These are phyloP conservation scores for Sebastes itinus DNA, from an alignment of 2,797 vertebrate genomes.

Conservation along the genomic window DNA sequence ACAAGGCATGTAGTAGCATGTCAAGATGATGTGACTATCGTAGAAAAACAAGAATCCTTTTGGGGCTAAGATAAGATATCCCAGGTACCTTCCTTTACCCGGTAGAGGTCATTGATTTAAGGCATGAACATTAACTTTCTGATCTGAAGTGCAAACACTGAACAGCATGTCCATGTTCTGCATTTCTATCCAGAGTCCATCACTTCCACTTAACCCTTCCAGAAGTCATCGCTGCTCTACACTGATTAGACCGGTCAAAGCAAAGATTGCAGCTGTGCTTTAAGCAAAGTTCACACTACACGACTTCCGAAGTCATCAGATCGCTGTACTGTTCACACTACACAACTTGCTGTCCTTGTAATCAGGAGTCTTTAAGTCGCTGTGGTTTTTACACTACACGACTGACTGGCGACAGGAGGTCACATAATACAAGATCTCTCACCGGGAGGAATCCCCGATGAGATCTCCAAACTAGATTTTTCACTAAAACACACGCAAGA, in stretches of 20 bases:
- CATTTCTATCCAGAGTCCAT: background rate
- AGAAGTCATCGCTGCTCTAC: background rate
- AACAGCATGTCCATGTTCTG: background rate
- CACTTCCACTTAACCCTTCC: background rate
- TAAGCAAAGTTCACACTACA: background rate
- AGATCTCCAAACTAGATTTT: too few relatives aligned
- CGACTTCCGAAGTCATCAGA: too few relatives aligned
- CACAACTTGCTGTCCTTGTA: too few relatives aligned
- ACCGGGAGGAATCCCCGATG: too few relatives aligned
- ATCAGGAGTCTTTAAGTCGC: too few relatives aligned
- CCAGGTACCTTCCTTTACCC: constrained; percentile 3
- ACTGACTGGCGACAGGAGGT: too few relatives aligned
- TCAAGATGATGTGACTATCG: background rate
- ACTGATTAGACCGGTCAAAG: background rate
- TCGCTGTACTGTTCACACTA: background rate
- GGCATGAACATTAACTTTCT: constrained; percentile 53
- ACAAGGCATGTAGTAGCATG: background rate
- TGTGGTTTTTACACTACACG: too few relatives aligned
- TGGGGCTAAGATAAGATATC: constrained; percentile 1
- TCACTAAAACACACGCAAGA: too few relatives aligned
- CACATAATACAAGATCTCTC: too few relatives aligned
- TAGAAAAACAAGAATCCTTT: constrained; percentile 9
- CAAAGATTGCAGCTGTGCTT: background rate
- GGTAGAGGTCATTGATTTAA: constrained; percentile 53
- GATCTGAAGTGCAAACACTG: constrained; percentile 41